These are phyloP conservation scores for Hippocampus barbouri DNA, from an alignment of 2,113 vertebrate species.

Conservation along the genomic window DNA sequence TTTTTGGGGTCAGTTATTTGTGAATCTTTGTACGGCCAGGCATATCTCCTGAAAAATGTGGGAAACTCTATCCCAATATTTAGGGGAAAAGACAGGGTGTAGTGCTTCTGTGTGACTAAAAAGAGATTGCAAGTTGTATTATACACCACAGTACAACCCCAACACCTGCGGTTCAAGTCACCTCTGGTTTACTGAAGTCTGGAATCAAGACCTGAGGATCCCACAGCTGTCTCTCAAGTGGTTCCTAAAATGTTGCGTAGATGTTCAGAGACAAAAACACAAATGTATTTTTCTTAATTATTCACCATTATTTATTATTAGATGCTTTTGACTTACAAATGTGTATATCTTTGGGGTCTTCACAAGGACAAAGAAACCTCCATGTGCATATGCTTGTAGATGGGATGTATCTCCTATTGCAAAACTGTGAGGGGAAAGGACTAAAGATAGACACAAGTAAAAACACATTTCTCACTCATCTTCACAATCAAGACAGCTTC, in stretches of 20 bases:
- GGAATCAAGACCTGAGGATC: slow-evolving; percentile 81
- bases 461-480: not conserved
- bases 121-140: too few relatives aligned
- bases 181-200: slow-evolving; percentile 95
- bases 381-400: slow-evolving; percentile 84
- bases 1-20: too few relatives aligned
- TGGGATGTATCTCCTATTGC: slow-evolving; percentile 84
- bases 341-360: slow-evolving; percentile 82
- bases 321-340: slow-evolving; percentile 81
- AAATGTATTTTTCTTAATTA: not conserved
- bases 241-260: slow-evolving; percentile 74
- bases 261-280: not conserved
- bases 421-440: slow-evolving; percentile 89
- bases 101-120: not conserved
- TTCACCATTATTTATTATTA: not conserved
- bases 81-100: too few relatives aligned
- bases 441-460: slow-evolving; percentile 66
- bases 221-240: slow-evolving; percentile 81
- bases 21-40: too few relatives aligned
- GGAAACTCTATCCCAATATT: too few relatives aligned
- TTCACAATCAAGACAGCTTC: not conserved
- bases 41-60: too few relatives aligned
- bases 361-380: slow-evolving; percentile 87
- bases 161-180: slow-evolving; percentile 47
- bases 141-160: not conserved